Evolutionary conservation across 2,888 invertebrate species (phyloP).

Genomic region (Girardia tigrina): DNA sequence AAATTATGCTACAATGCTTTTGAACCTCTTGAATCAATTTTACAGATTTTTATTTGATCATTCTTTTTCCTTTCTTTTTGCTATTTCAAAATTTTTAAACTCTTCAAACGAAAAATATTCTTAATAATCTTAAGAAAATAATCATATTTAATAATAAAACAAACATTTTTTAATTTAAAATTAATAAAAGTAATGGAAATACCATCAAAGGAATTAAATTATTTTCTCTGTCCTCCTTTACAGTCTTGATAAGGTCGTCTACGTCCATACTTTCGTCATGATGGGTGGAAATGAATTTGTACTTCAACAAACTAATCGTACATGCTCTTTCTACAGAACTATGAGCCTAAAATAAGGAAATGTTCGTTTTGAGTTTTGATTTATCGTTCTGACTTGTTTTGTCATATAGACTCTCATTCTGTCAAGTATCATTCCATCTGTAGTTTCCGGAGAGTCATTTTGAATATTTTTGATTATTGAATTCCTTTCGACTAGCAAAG

Average conservation of each 20-base stretch:
- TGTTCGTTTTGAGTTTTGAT: not conserved
- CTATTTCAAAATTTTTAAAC: no score
- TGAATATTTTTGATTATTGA: slow-evolving; percentile 57
- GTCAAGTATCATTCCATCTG: slow-evolving; percentile 56
- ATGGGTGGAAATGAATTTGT: not conserved
- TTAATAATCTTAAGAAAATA: no score
- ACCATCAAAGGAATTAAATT: slow-evolving; percentile 13
- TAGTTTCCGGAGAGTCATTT: slow-evolving; percentile 53
- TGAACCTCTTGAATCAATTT: no score
- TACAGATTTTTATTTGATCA: no score
- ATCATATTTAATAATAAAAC: not conserved
- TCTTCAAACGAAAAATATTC: no score
- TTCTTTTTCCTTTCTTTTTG: no score
- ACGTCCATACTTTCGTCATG: not conserved
- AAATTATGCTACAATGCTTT: no score
- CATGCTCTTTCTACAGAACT: not conserved
- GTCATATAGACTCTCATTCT: not conserved
- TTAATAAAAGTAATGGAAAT: not conserved
- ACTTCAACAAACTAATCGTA: not conserved
- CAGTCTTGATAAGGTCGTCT: not conserved
- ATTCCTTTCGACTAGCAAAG: slow-evolving; percentile 65
- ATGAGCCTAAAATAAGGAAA: slow-evolving; percentile 1
- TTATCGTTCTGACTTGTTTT: not conserved
- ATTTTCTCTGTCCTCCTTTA: not conserved
- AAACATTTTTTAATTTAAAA: not conserved